Base-by-base conservation (phyloP, 2,888 invertebrate genomes). In the Luperina testacea region DNA sequence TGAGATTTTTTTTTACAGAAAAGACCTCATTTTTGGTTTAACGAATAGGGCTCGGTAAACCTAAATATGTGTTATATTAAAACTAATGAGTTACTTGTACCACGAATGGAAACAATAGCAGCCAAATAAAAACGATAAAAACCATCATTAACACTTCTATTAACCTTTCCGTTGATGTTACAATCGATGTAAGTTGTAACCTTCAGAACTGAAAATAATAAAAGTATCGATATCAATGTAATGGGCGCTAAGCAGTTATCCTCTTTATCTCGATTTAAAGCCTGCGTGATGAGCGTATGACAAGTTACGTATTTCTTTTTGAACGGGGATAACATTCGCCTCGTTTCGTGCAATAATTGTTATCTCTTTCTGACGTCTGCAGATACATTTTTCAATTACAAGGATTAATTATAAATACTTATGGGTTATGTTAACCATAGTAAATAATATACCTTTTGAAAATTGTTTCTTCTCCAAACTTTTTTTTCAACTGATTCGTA, bases 251-350 rank as follows among this genome's bases (percentile, higher is more conserved):
- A 75, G 74, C 68, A 64, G 13, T 84, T 80, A 88, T 83, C 83
- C 83, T 82, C 75, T 69, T 65, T 86, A 72, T 84, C 73, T 75
- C 72, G 61, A 77, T 63, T 86, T 86, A 74, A 83, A 86, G 87
- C 88, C 85, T 72, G 79, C 80, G 87, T 89, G 90, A 91, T 88
- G 67, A 84, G 75, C 77, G 76, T 70, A 85, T 90, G 91, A 92
- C 90, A 91, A 85, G 82, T 81, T 87, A 83, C 68, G 87, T 89
- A 90, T 90, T 84, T 89, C 87, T 84, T 84, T 78, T 82, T 67
- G 81, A 80, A 81, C 45, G 75, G 42, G 78, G 88, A 87, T 87
- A 81, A 85, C 53, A 78, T 65, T 75, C n/a, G 75, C 42, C 11
- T 71, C 24, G n/a, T 32, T 70, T 77, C 65, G 17, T 65, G 5